These are phyloP conservation scores for Apostichopus leukothele DNA, from an alignment of 53 echinoderm and acorn worm genomes.

Conservation along the genomic window DNA sequence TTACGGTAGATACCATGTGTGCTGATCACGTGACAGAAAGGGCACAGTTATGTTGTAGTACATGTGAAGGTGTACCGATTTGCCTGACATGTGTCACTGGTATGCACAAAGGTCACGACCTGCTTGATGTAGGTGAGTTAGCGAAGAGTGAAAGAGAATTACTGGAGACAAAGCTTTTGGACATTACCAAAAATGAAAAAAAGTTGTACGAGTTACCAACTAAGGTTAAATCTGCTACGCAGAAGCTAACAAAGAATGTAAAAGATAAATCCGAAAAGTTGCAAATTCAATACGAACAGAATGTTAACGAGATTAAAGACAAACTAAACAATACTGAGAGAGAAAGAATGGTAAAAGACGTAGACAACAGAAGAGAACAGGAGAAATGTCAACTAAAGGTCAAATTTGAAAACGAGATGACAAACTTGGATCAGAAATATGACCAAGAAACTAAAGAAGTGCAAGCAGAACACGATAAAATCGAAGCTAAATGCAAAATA, in stretches of 20 bases:
- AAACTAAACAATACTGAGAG: neutral
- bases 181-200: neutral
- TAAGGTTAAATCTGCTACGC: neutral
- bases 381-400: neutral
- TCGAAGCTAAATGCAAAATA: neutral
- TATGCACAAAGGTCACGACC: neutral
- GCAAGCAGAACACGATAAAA: neutral
- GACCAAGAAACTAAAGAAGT: neutral
- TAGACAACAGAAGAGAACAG: neutral
- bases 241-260: neutral
- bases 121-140: neutral
- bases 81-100: neutral
- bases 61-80: neutral
- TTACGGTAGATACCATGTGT: neutral
- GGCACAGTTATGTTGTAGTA: neutral
- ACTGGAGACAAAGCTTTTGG: neutral
- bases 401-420: neutral
- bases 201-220: neutral
- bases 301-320: neutral
- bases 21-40: neutral
- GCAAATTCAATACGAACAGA: neutral
- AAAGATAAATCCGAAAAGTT: neutral
- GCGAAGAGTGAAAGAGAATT: neutral
- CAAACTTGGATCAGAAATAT: neutral
- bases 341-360: neutral